phyloP scores from a whole-genome alignment of 2,888 invertebrate genomes.

The Microctonus hyperodae region DNA sequence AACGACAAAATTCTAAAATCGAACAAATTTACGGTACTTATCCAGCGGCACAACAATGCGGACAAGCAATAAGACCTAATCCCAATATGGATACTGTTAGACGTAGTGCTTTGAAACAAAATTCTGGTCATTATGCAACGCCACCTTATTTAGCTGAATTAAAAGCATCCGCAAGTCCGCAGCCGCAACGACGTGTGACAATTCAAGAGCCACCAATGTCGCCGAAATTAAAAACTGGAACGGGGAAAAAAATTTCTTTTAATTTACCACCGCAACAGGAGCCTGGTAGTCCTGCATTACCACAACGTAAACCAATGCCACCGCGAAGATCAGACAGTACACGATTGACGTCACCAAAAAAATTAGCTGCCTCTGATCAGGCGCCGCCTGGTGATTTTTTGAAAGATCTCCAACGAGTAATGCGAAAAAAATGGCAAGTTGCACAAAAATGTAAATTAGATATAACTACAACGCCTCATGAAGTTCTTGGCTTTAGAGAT shows the following conservation, averaged over 20 bases:
- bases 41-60: constrained; percentile 30
- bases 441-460: constrained; percentile 91
- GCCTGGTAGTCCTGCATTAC: constrained; percentile 68
- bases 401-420: constrained; percentile 88
- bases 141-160: constrained; percentile 68
- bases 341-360: constrained; percentile 72
- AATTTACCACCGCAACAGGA: constrained; percentile 66
- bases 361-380: constrained; percentile 74
- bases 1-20: constrained; percentile 52
- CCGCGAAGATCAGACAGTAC: constrained; percentile 79
- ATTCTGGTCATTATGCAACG: constrained; percentile 54
- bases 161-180: constrained; percentile 67
- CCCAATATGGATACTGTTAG: constrained; percentile 59
- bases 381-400: constrained; percentile 84
- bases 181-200: constrained; percentile 69
- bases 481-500: constrained; percentile 88
- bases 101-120: constrained; percentile 58
- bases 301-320: constrained; percentile 73
- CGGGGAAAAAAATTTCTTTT: constrained; percentile 72
- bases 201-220: constrained; percentile 69
- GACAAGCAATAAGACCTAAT: constrained; percentile 51
- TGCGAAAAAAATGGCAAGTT: constrained; percentile 93
- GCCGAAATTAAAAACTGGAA: constrained; percentile 65
- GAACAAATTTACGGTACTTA: constrained; percentile 51
- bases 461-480: constrained; percentile 87